Evolutionary conservation across 2,888 invertebrate genomes (phyloP), one percentile per base, ranked within the genome.

Genomic region (Eupithecia tripunctaria): DNA sequence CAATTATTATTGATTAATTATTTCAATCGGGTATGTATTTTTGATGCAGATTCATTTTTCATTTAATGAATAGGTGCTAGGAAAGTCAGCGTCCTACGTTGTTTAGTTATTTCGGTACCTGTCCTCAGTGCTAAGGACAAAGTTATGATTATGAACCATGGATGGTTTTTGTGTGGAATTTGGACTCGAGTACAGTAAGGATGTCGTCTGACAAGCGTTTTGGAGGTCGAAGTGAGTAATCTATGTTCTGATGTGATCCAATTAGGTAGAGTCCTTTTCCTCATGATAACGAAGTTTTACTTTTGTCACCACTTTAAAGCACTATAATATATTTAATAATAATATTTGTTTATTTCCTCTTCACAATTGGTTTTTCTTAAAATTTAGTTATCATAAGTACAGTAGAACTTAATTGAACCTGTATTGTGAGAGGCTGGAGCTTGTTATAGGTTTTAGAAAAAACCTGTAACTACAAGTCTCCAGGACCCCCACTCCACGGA

Each of bases 1-100:
- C 64, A 56, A 29, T 15, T 63, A 29, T 15, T 63, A 21, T n/a
- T 67, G 29, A 60, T 60, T 60, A 29, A 60, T 60, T 29, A 29
- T 29, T 60, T 29, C 2, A 29, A 60, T 29, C 21, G 0, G 7
- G 1, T 29, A 27, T 7, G 18, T 60, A 27, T 29, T 60, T 60
- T 60, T 51, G n/a, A 51, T 2, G 15, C 10, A 10, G 47, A 51
- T 51, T 51, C 1, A 51, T 21, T 51, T 51, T 51, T 51, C 10
- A 51, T 51, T 51, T 51, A 10, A 51, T 51, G 43, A 18, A 43
- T 1, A 43, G n/a, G n/a, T n/a, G n/a, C 43, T 38, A 38, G 2
- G n/a, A n/a, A 43, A n/a, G n/a, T n/a, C 43, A 43, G 18, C 7
- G 43, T 43, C n/a, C 43, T 43, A 18, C 43, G 43, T 43, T 43